Evolutionary conservation across 2,888 invertebrate genomes (phyloP).

Genomic region (Sphaerophoria rueppellii): DNA sequence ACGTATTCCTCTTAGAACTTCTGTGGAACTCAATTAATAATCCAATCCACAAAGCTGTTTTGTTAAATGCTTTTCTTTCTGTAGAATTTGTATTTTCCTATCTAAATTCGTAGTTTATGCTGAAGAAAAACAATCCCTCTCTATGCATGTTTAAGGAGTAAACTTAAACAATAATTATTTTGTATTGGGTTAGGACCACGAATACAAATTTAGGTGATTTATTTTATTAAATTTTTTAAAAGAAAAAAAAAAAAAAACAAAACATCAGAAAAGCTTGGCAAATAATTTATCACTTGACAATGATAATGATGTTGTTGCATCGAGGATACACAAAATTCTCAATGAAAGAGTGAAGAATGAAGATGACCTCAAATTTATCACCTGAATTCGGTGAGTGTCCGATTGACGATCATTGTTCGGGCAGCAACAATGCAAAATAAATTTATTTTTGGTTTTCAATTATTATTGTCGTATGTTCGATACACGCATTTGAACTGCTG

Average conservation of each 20-base stretch:
- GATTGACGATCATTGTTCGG: conserved; percentile 2
- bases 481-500: conserved; percentile 60
- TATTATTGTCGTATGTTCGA: conserved; percentile 17
- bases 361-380: conserved; percentile 60
- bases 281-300: conserved; percentile 30
- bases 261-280: conserved; percentile 11
- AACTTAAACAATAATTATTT: too few relatives aligned
- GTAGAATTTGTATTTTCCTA: not conserved
- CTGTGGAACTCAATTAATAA: conserved; percentile 10
- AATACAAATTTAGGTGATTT: not conserved
- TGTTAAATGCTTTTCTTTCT: not conserved
- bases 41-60: not conserved
- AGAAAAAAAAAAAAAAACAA: not conserved
- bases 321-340: conserved; percentile 15
- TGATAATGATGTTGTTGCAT: conserved; percentile 21
- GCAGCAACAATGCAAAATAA: conserved; percentile 19
- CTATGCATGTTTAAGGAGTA: too few relatives aligned
- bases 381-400: conserved; percentile 42
- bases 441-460: conserved; percentile 40
- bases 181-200: not conserved
- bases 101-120: too few relatives aligned
- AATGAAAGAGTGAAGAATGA: conserved; percentile 44
- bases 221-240: not conserved
- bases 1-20: not conserved
- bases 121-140: too few relatives aligned